Conservation (phyloP, 1,140 invertebrate species). For the Caenorhabditis latens region DNA sequence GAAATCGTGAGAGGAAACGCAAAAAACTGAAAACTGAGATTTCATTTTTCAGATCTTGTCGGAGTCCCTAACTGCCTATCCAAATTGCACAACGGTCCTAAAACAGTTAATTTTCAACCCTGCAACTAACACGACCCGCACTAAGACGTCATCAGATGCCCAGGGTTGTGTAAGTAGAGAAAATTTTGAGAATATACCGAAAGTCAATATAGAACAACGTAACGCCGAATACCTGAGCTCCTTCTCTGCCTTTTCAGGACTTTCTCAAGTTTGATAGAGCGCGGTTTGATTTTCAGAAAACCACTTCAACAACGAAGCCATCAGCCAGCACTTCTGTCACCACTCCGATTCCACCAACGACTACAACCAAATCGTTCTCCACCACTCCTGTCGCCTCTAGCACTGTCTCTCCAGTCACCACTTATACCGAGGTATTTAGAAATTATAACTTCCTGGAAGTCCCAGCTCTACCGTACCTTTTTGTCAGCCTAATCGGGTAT, state of each 20-base stretch:
- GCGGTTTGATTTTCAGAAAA: not conserved
- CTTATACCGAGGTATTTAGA: not conserved
- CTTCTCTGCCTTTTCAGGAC: no score
- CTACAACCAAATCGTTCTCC: no score
- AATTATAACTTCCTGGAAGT: no score
- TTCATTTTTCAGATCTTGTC: not conserved
- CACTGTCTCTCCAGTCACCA: not conserved
- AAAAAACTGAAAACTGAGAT: no score
- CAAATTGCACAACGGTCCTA: not conserved
- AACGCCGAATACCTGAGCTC: not conserved
- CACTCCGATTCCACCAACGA: no score
- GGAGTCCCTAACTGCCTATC: not conserved
- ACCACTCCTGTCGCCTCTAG: not conserved
- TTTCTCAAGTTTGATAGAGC: no score
- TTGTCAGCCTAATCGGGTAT: no score
- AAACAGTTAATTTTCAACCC: not conserved
- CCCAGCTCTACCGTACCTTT: no score
- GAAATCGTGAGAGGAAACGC: no score
- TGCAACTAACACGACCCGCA: not conserved
- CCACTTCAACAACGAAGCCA: not conserved
- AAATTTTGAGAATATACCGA: not conserved
- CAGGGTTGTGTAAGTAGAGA: constrained; percentile 1
- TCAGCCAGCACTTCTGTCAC: no score
- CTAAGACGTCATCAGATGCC: not conserved
- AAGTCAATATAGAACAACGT: no score